These are phyloP conservation scores for Hesperia comma DNA, from an alignment of 2,888 invertebrate species.

Conservation along the genomic window DNA sequence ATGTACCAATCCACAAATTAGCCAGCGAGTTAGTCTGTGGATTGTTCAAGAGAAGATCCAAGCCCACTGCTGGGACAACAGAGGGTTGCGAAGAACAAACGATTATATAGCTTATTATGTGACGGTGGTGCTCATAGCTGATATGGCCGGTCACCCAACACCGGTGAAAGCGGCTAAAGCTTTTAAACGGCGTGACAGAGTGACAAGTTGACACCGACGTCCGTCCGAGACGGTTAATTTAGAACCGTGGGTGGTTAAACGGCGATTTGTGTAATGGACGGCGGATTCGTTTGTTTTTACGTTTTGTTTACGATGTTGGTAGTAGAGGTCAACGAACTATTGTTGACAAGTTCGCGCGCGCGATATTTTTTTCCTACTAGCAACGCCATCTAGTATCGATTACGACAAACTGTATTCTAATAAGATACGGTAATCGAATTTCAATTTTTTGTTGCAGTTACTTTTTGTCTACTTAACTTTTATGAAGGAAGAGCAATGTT, in stretches of 20 bases:
- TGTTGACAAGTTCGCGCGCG: constrained; percentile 11
- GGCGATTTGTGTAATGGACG: constrained; percentile 35
- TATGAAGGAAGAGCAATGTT: too few relatives aligned
- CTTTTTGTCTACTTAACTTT: too few relatives aligned
- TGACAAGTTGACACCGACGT: constrained; percentile 78
- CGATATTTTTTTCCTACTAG: not conserved
- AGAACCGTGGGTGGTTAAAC: constrained; percentile 48
- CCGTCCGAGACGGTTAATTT: constrained; percentile 78
- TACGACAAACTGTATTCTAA: not conserved
- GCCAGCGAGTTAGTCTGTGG: too few relatives aligned
- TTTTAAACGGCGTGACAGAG: constrained; percentile 60
- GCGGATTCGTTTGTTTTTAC: constrained; percentile 26
- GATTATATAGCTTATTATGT: not conserved
- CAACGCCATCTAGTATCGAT: constrained; percentile 17
- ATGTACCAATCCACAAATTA: too few relatives aligned
- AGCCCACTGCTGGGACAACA: too few relatives aligned
- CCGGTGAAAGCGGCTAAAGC: constrained; percentile 66
- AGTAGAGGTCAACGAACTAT: constrained; percentile 20
- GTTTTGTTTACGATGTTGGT: constrained; percentile 17
- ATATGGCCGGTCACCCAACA: constrained; percentile 65
- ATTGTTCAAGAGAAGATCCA: too few relatives aligned
- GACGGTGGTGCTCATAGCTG: not conserved
- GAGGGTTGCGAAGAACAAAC: too few relatives aligned
- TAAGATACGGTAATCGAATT: constrained; percentile 3
- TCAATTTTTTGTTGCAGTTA: not conserved